Evolutionary conservation across 2,888 invertebrate species (phyloP).

Genomic region (Chydorus sphaericus): DNA sequence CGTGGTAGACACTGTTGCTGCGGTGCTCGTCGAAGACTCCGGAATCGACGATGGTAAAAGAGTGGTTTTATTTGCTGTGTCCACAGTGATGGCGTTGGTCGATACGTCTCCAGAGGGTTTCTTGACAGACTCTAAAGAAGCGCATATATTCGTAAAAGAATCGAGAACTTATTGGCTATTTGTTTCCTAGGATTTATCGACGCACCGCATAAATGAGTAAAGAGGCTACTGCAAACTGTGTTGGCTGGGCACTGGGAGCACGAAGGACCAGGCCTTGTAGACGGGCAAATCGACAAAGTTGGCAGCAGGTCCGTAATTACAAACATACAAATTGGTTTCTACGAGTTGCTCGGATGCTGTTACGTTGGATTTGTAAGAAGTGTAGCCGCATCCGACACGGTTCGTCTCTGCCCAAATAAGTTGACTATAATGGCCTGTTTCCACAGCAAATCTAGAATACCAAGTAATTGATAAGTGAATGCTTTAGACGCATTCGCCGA

Average conservation of each 20-base stretch:
- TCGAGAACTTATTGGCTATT: no score
- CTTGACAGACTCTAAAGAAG: not conserved
- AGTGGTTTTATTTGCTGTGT: no score
- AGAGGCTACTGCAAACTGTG: slow-evolving; percentile 23
- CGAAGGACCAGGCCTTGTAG: slow-evolving; percentile 25
- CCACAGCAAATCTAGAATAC: slow-evolving; percentile 17
- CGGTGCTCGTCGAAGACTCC: no score
- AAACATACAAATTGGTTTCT: slow-evolving; percentile 61
- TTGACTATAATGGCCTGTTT: slow-evolving; percentile 38
- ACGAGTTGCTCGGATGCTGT: slow-evolving; percentile 49
- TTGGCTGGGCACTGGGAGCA: slow-evolving; percentile 25
- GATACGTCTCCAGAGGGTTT: not conserved
- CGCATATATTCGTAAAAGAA: no score
- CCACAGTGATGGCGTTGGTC: not conserved
- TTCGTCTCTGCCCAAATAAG: slow-evolving; percentile 77
- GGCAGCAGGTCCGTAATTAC: slow-evolving; percentile 62
- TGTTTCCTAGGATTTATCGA: not conserved
- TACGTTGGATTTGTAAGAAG: slow-evolving; percentile 57
- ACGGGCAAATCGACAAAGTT: slow-evolving; percentile 25
- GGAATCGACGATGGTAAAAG: no score
- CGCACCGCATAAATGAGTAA: slow-evolving; percentile 23
- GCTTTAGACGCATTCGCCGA: no score
- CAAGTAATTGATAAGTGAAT: not conserved
- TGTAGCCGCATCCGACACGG: slow-evolving; percentile 71
- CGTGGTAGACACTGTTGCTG: no score